These are phyloP conservation scores for Chymomyza procnemis DNA, from an alignment of 2,888 invertebrate species.

Conservation along the genomic window DNA sequence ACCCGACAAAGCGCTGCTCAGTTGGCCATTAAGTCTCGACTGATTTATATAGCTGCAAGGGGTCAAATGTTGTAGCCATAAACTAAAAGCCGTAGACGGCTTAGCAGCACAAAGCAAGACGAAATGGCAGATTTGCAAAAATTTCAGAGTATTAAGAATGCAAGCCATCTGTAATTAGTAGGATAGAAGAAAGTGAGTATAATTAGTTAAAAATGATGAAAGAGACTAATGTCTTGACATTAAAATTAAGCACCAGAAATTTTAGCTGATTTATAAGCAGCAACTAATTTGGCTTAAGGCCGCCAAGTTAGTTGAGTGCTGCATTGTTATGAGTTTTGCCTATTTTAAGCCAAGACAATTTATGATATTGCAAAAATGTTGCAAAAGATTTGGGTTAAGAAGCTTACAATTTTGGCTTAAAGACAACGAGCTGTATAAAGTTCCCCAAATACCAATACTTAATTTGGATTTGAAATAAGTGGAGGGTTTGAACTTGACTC, in stretches of 20 bases:
- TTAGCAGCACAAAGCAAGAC: neutral
- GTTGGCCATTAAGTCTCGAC: conserved; percentile 38
- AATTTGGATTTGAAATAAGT: neutral
- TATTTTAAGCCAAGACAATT: neutral
- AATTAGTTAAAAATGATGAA: neutral
- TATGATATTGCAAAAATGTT: neutral
- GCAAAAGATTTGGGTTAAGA: neutral
- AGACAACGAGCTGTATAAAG: neutral
- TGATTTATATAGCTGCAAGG: conserved; percentile 62
- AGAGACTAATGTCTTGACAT: neutral
- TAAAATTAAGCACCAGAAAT: neutral
- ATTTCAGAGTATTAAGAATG: conserved; percentile 30
- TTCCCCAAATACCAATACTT: neutral
- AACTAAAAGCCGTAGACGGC: conserved; percentile 42
- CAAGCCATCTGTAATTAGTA: conserved; percentile 25
- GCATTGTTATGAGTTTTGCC: too few species aligned
- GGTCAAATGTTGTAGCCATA: conserved; percentile 55
- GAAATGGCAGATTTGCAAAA: conserved; percentile 55
- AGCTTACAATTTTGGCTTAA: neutral
- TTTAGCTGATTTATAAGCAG: neutral
- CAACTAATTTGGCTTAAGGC: neutral
- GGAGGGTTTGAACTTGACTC: neutral
- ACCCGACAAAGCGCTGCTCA: neutral
- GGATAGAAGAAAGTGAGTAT: neutral
- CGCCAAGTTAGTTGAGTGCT: neutral